phyloP scores from a whole-genome alignment of 2,113 vertebrate species.

The Archocentrus centrarchus region DNA sequence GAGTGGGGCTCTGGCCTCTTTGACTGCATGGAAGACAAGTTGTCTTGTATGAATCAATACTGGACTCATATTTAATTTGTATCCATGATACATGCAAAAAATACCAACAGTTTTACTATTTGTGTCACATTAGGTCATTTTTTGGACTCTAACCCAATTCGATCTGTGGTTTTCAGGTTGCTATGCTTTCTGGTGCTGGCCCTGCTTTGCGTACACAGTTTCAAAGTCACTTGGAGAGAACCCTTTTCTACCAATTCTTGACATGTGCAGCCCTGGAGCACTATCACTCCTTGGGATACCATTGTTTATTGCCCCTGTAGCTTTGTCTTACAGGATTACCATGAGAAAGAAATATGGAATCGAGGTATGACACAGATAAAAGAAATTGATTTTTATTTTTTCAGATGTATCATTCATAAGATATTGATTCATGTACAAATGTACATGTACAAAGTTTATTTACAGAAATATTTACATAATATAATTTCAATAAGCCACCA shows the following conservation, averaged over 20 bases:
- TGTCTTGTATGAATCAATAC: neutral
- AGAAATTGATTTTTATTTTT: accelerated
- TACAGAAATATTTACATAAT: neutral
- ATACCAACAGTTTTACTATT: accelerated
- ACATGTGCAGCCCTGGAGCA: neutral
- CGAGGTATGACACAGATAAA: neutral
- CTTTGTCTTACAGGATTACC: accelerated
- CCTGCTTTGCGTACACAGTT: accelerated
- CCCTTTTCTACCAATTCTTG: neutral
- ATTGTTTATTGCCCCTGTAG: neutral
- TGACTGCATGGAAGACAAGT: slow-evolving; percentile 1
- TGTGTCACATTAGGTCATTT: neutral
- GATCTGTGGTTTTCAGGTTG: neutral
- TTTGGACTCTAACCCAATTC: too few relatives aligned
- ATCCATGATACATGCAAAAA: accelerated
- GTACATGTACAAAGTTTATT: neutral
- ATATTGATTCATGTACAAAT: neutral
- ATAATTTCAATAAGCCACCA: accelerated
- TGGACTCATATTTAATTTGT: neutral
- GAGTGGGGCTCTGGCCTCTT: neutral
- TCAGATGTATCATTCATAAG: accelerated
- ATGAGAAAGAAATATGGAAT: neutral
- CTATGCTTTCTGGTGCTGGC: neutral
- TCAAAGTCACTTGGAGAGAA: neutral
- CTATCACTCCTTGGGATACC: neutral